These are phyloP conservation scores for Halcyon badia DNA, from an alignment of 2,797 vertebrate genomes.

Conservation along the genomic window DNA sequence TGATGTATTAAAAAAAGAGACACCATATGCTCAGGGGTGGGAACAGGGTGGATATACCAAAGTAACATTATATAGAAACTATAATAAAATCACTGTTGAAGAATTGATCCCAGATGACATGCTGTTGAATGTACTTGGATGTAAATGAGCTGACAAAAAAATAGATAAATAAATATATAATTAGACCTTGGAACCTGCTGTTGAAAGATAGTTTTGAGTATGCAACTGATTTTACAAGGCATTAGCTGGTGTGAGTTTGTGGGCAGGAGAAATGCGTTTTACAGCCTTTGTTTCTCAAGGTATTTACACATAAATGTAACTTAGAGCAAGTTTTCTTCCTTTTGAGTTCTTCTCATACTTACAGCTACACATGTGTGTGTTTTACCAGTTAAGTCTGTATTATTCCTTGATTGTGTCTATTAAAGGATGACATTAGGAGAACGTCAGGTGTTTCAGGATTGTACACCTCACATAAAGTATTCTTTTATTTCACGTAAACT, in stretches of 20 bases:
- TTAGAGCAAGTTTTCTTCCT: not conserved
- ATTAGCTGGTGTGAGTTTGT: not conserved
- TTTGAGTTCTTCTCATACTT: not conserved
- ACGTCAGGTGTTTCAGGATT: not conserved
- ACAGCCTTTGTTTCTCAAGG: not conserved
- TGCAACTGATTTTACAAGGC: not conserved
- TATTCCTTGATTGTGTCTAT: not conserved
- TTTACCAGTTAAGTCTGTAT: not conserved
- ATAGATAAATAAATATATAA: slow-evolving; percentile 67
- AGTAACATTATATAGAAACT: slow-evolving; percentile 51
- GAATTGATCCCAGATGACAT: slow-evolving; percentile 68
- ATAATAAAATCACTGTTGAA: slow-evolving; percentile 62
- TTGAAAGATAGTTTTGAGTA: not conserved
- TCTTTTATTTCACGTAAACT: not conserved
- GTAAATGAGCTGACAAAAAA: slow-evolving; percentile 62
- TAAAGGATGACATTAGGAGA: not conserved
- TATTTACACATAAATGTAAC: not conserved
- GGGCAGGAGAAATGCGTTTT: not conserved
- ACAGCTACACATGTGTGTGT: not conserved
- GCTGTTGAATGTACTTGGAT: slow-evolving; percentile 30
- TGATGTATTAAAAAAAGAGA: slow-evolving; percentile 54
- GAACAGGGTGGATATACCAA: slow-evolving; percentile 39
- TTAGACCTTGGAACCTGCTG: slow-evolving; percentile 16
- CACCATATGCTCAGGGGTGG: slow-evolving; percentile 65
- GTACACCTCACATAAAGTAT: not conserved